Evolutionary conservation across 1,140 invertebrate species (phyloP), one percentile per base, ranked within the genome.

Genomic region (Phenacoccus solenopsis): DNA sequence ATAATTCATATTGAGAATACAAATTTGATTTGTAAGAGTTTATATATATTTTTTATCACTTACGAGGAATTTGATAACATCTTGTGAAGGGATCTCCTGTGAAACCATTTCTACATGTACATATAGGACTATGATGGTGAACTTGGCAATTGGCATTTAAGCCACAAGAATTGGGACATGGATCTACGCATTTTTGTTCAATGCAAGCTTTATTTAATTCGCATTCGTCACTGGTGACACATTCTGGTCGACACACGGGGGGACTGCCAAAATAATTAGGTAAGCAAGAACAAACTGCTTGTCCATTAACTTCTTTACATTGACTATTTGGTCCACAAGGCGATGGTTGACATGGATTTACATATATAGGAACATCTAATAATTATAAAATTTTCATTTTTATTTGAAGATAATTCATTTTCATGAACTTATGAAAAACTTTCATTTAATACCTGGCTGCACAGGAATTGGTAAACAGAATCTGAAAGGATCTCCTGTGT

Each of bases 401-500:
- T 4, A n/a, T 3, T n/a, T 49, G 16, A 20, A 64, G 2, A 25
- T 59, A 59, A 21, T 28, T 16, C 25, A 70, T 59, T 21, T 27
- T 67, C n/a, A 3, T 64, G 20, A 38, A 32, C 24, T 70, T 22
- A 72, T 27, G 28, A 25, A 16, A 27, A 2, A 9, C 25, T 28
- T 22, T n/a, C n/a, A n/a, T n/a, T n/a, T n/a, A n/a, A 38, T 71
- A 57, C 68, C 69, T 70, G 70, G 64, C 71, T 68, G 71, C 0
- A 80, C 68, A 57, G 78, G 79, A 28, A 83, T 78, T 73, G 80
- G 78, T 59, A 80, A 80, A 76, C 88, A 90, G 74, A 83, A 82
- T 38, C 79, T 80, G 73, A 90, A 87, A 10, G 90, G 86, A 83
- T 90, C 85, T 69, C 92, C 92, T 32, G 82, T 87, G 75, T 85